Percentiles rank a stretch among this genome's conserved stretches.
These are phyloP conservation scores for Zootermopsis nevadensis DNA, from an alignment of 2,888 invertebrate species.

Conservation along the genomic window DNA sequence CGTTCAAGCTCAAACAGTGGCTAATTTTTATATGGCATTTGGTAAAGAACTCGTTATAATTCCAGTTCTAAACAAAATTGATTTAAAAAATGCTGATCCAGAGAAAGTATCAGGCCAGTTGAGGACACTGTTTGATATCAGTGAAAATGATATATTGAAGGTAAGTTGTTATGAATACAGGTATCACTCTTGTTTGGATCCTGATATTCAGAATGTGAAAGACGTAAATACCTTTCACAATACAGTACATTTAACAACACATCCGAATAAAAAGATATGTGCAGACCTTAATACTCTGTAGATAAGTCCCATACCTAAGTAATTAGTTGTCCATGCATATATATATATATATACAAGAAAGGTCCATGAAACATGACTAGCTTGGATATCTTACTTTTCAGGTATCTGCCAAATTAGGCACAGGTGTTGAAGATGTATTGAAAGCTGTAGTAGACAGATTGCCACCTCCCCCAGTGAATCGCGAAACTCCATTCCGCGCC, in stretches of 20 bases:
- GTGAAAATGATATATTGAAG: conserved; percentile 76
- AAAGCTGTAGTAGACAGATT: conserved; percentile 81
- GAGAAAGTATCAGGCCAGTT: conserved; percentile 84
- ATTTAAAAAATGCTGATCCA: conserved; percentile 90
- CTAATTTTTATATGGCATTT: conserved; percentile 93
- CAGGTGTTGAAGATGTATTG: conserved; percentile 81
- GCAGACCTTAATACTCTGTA: too few species aligned
- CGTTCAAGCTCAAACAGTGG: conserved; percentile 97
- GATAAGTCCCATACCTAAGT: too few species aligned
- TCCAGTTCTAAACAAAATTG: conserved; percentile 97
- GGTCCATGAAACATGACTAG: too few species aligned
- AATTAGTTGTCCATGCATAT: too few species aligned
- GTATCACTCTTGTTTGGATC: too few species aligned
- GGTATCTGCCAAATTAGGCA: conserved; percentile 93
- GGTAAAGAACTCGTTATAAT: conserved; percentile 83
- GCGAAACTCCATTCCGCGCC: conserved; percentile 76
- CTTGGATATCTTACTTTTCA: conserved; percentile 58
- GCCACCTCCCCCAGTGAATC: conserved; percentile 76
- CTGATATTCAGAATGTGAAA: too few species aligned
- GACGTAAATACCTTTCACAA: too few species aligned
- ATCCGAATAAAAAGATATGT: too few species aligned
- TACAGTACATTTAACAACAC: too few species aligned
- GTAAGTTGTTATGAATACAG: conserved; percentile 62
- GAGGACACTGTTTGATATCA: conserved; percentile 83
- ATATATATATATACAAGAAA: too few species aligned